Conservation (phyloP, 1,140 invertebrate species). For the Rhopalosiphum padi region DNA sequence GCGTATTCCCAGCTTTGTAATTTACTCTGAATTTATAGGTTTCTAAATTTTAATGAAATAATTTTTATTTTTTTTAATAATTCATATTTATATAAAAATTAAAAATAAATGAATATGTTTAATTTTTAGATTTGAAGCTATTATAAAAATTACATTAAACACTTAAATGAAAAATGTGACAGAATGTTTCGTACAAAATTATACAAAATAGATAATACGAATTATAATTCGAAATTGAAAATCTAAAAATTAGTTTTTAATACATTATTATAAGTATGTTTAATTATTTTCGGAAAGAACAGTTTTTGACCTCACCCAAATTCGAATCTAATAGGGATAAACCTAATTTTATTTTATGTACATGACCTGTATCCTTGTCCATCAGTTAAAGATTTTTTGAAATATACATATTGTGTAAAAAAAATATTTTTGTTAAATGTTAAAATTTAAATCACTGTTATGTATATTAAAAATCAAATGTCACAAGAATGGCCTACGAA, state of each 20-base stretch:
- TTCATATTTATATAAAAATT: background rate
- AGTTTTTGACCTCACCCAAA: background rate
- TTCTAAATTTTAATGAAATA: background rate
- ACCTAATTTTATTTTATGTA: background rate
- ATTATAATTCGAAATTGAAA: background rate
- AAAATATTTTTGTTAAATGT: background rate
- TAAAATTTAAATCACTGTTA: background rate
- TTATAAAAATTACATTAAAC: background rate
- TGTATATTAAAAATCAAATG: background rate
- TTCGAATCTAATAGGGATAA: background rate
- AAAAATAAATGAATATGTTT: background rate
- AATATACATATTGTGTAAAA: too few species aligned
- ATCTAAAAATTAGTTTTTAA: background rate
- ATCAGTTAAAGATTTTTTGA: background rate
- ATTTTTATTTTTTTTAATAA: too few species aligned
- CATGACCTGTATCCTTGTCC: background rate
- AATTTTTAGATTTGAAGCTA: background rate
- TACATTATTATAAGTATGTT: background rate
- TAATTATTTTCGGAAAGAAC: too few species aligned
- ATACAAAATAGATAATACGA: fast-evolving
- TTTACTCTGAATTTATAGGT: background rate
- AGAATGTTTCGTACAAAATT: background rate
- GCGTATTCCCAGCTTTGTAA: background rate
- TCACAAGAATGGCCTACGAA: background rate
- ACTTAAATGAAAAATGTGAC: background rate